Evolutionary conservation across 2,797 vertebrate species (phyloP).

Genomic region (Meda fulgida): DNA sequence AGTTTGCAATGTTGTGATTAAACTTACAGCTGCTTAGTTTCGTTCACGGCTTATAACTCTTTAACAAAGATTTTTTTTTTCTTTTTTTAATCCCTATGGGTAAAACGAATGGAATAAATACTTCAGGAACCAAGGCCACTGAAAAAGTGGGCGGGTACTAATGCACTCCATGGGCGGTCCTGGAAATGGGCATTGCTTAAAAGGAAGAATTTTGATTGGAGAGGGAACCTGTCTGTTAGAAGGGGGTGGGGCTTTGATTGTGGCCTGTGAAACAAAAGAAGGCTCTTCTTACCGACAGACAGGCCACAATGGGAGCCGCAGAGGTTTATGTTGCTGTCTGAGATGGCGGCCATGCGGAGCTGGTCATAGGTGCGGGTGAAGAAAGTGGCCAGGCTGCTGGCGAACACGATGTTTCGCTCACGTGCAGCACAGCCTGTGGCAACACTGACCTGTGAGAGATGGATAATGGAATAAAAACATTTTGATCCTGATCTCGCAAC

Average conservation of each 20-base stretch:
- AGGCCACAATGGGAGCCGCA: slow-evolving; percentile 95
- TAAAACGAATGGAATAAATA: not conserved
- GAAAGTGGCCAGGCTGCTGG: slow-evolving; percentile 91
- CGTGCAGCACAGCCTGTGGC: slow-evolving; percentile 89
- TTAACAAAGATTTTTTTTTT: not conserved
- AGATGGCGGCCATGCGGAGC: slow-evolving; percentile 95
- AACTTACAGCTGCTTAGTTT: too few species aligned
- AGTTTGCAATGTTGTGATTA: too few species aligned
- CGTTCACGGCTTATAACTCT: not conserved
- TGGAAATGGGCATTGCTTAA: not conserved
- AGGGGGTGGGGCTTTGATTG: not conserved
- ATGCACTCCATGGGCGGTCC: not conserved
- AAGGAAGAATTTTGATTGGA: not conserved
- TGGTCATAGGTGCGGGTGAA: slow-evolving; percentile 93
- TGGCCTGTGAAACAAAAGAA: not conserved
- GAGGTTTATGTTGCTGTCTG: slow-evolving; percentile 94
- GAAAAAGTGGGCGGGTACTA: not conserved
- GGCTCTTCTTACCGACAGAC: slow-evolving; percentile 86
- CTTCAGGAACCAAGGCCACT: not conserved
- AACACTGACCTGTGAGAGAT: slow-evolving; percentile 84
- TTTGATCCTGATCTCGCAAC: not conserved
- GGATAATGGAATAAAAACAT: not conserved
- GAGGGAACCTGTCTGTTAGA: slow-evolving; percentile 5
- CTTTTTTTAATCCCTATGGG: not conserved
- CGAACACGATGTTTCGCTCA: slow-evolving; percentile 89